Evolutionary conservation across 1,140 invertebrate genomes (phyloP), one percentile per base, ranked within the genome.

Genomic region (Bombus balteatus): DNA sequence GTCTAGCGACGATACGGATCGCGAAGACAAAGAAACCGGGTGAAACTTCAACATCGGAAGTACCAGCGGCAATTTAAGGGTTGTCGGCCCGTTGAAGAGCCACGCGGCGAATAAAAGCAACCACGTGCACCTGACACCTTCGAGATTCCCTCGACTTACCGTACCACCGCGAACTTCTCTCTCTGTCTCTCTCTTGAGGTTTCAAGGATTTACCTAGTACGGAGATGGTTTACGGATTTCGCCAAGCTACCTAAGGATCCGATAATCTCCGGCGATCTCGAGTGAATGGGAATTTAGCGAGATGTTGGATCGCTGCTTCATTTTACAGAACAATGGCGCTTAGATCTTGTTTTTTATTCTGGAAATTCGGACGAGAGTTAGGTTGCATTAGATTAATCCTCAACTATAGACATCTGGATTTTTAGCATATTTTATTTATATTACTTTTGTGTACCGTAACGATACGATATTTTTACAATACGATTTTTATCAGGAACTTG

Each of bases 31-130:
- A 83, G 80, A 57, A 62, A 37, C 75, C 76, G 43, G 41, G 47
- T 68, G 59, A 72, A 88, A 76, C 72, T 83, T 57, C 22, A 25
- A 25, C 43, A 18, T 32, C 43, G 62, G 62, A 87, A 87, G 66
- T 74, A 75, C 84, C 85, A 57, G 34, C 71, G 70, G 73, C 87
- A 87, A 88, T 87, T 83, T 88, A 87, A 81, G 80, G 70, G 74
- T 88, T 87, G 87, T 83, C 87, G 81, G 41, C 10, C 22, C 22
- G 74, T 53, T 88, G 85, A 83, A 87, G 80, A 34, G 82, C 80
- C 79, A 75, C 62, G 70, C 73, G 37, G 15, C 59, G 76, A 79
- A 83, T 78, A 87, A 88, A 83, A 72, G 73, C 75, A 41, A 22
- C 70, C 59, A 87, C 65, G 81, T 78, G 68, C 75, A 43, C 39